Evolutionary conservation across 2,797 vertebrate genomes (phyloP), one percentile per base, ranked within the genome.

Genomic region (Platyrinchus mystaceus): DNA sequence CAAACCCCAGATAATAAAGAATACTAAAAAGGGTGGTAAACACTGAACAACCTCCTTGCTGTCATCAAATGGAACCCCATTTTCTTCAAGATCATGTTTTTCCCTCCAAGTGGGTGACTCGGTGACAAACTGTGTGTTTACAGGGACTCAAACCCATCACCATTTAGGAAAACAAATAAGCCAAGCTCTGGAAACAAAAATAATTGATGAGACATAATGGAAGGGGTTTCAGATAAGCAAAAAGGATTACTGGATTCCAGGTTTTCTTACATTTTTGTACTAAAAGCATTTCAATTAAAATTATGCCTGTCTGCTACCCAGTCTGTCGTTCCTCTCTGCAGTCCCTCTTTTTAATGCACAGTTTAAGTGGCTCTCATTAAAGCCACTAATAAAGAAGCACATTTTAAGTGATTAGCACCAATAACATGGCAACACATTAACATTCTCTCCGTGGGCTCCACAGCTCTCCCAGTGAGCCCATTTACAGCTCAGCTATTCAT

Each of bases 291-390:
- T 97, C 96, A 91, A 93, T 97, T 96, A 97, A 96, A 97, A 80
- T 97, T 89, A 97, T 68, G 97, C 91, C 94, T 69, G 96, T 95
- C 91, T 96, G 96, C 96, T 94, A 87, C 96, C 94, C 91, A 53
- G 96, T 37, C 95, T 64, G 77, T 84, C 67, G 3, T 90, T 95
- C 94, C 84, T 84, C 95, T 88, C 97, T 43, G 92, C 97, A 92
- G 96, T 97, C 95, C 92, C 96, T 97, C 97, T 97, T 97, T 93
- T 96, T 97, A 97, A 98, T 96, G 97, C 96, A 84, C 95, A 84
- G 92, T 96, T 96, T 97, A 97, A 98, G 97, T 97, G 97, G 96
- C 96, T 97, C 97, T 97, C 98, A 97, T 97, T 97, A 97, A 95
- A 96, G 95, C 97, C 50, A 90, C 97, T 98, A 97, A 98, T 97